Base-by-base conservation (phyloP, 2,113 vertebrate species). In the Paedocypris sp. region DNA sequence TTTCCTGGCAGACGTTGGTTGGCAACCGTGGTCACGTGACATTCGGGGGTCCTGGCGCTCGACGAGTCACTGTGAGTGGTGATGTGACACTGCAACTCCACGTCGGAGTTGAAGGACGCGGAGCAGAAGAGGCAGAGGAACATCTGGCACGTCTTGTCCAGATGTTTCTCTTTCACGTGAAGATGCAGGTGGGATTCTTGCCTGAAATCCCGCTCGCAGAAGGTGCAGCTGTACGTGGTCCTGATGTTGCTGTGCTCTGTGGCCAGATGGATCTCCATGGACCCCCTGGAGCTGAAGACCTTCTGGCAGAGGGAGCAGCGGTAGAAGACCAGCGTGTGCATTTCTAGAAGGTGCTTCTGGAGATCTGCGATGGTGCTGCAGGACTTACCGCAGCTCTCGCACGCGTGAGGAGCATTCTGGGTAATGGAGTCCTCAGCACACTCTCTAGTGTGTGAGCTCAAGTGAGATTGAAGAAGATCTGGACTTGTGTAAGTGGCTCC, bases 321-420 rank as follows among this genome's bases (percentile, higher is more conserved):
- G 78, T 95, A 99, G 77, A 98, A 95, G 62, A 94, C 92, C 1
- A 98, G 93, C 0, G 96, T 99, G 70, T 99, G 96, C 96, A 98
- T 97, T 80, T 99, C 96, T 2, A 99, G 79, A 5, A 99, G 81
- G 74, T 99, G 96, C 73, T 94, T 95, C 80, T 99, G 94, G 46
- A 99, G 81, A 76, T 99, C 96, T 54, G 97, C 93, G 75, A 98
- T 93, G 0, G 91, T 92, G 2, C 91, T 94, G 80, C 98, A 99
- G 82, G 97, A 92, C 79, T 97, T 98, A 78, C 97, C 93, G 43
- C 96, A 99, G 57, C 96, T 99, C 86, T 98, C 96, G 61, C 96
- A 99, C 73, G 93, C 93, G 72, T 98, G 97, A 73, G 88, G 92
- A 92, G 81, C 94, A 97, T 80, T 99, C 94, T 33, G 94, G 92